These are phyloP conservation scores for Xylota segnis DNA, from an alignment of 2,888 invertebrate genomes.

Conservation along the genomic window DNA sequence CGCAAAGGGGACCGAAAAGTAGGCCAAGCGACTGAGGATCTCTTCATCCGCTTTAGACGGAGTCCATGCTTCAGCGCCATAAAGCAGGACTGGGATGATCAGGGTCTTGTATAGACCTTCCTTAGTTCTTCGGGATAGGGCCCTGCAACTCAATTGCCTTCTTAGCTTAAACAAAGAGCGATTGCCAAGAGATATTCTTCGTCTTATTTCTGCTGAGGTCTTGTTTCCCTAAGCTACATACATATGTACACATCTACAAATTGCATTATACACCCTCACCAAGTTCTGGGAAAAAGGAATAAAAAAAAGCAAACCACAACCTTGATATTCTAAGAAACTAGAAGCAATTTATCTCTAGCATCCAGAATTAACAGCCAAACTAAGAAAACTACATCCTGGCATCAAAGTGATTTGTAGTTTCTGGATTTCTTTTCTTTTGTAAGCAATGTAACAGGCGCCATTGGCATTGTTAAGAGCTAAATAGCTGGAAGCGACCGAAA, in stretches of 20 bases:
- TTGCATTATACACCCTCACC: conserved; percentile 1
- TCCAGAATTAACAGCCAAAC: conserved; percentile 66
- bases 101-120: no score
- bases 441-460: conserved; percentile 75
- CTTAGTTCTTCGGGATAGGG: no score
- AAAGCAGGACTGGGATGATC: no score
- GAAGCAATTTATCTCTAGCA: conserved; percentile 67
- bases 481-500: conserved; percentile 64
- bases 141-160: no score
- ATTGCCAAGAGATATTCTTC: no score
- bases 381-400: conserved; percentile 64
- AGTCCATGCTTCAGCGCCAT: no score
- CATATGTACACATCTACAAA: not conserved
- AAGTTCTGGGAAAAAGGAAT: not conserved
- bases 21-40: no score
- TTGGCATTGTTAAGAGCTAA: conserved; percentile 74
- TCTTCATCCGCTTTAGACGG: no score
- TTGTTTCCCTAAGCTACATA: no score
- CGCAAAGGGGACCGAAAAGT: no score
- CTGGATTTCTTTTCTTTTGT: conserved; percentile 67
- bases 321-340: conserved; percentile 36
- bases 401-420: conserved; percentile 76
- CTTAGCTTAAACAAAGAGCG: no score
- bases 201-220: no score
- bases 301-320: conserved; percentile 15